Conservation (phyloP, 1,140 invertebrate species). For the Neodiprion lecontei region DNA sequence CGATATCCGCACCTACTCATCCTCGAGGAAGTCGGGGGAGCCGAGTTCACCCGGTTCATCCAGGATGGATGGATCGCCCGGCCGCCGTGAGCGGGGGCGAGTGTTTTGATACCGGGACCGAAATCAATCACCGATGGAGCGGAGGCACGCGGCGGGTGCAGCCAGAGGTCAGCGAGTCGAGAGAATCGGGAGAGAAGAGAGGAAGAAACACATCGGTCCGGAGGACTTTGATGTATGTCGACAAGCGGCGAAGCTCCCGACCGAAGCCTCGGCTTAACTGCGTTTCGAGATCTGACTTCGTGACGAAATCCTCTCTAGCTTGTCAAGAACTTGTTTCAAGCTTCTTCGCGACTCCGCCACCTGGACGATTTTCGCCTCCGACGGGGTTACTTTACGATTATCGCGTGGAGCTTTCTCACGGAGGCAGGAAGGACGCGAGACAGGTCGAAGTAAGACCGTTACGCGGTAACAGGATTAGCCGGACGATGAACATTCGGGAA, state of each 20-base stretch:
- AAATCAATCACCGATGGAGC: conserved; percentile 6
- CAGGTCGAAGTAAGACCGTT: conserved; percentile 31
- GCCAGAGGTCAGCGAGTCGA: background rate
- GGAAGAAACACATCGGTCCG: background rate
- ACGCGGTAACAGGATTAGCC: conserved; percentile 45
- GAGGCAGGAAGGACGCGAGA: background rate
- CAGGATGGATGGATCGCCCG: background rate
- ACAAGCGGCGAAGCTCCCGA: conserved; percentile 4
- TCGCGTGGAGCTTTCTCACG: background rate
- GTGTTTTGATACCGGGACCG: background rate
- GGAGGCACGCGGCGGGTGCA: background rate
- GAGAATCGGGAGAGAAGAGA: background rate
- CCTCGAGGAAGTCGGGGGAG: background rate
- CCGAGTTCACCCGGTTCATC: background rate
- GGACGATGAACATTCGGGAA: conserved; percentile 15
- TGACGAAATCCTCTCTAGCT: background rate
- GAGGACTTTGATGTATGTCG: conserved; percentile 11
- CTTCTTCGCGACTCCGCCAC: background rate
- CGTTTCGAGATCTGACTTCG: background rate
- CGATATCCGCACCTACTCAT: too few relatives aligned
- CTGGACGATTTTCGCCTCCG: background rate
- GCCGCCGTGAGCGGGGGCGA: background rate
- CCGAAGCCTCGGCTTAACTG: background rate
- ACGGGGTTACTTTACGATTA: background rate
- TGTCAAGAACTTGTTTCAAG: background rate